phyloP scores from a whole-genome alignment of 2,888 invertebrate species.

The Eupithecia insigniata region DNA sequence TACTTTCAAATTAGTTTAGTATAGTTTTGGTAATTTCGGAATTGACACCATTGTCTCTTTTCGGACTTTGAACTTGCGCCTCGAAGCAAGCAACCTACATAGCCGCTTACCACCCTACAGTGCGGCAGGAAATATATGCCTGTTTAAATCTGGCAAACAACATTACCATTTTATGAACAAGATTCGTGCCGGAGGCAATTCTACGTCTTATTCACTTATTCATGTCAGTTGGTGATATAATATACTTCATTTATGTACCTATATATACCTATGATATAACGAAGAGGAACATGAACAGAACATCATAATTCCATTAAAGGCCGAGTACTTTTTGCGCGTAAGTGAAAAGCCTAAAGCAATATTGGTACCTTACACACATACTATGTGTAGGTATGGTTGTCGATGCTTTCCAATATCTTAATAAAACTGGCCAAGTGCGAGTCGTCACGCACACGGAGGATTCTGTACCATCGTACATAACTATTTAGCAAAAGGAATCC shows the following conservation, averaged over 20 bases:
- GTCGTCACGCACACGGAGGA: too few species aligned
- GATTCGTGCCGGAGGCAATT: slow-evolving; percentile 6
- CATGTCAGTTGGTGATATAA: background rate
- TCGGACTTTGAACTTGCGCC: background rate
- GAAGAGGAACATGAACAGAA: background rate
- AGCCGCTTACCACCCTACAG: background rate
- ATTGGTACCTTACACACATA: background rate
- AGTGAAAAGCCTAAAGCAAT: background rate
- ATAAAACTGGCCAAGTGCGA: too few species aligned
- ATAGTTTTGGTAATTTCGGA: too few species aligned
- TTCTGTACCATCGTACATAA: too few species aligned
- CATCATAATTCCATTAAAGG: slow-evolving; percentile 7
- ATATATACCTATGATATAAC: background rate
- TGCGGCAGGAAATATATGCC: background rate
- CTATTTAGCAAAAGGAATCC: too few species aligned
- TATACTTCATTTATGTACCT: background rate
- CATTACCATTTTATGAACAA: background rate
- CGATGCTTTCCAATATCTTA: background rate
- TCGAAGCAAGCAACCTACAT: background rate
- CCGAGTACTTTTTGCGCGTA: background rate
- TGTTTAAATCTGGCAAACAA: background rate
- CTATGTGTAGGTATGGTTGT: background rate
- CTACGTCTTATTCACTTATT: slow-evolving; percentile 7
- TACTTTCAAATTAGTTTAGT: too few species aligned
- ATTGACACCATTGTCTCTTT: background rate